phyloP scores from a whole-genome alignment of 2,888 invertebrate species.

The Neuroscelio doddi region DNA sequence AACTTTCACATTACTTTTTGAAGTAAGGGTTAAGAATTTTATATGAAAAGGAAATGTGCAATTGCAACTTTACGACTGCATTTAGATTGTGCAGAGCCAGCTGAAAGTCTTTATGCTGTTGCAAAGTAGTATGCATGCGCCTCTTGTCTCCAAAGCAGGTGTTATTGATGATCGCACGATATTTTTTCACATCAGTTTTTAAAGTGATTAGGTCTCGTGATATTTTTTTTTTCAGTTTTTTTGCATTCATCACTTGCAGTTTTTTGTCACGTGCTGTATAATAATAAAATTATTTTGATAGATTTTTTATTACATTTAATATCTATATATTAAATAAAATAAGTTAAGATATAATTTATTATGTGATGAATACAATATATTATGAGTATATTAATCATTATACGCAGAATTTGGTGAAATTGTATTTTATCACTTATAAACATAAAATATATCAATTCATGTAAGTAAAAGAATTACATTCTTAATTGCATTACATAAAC shows the following conservation, averaged over 20 bases:
- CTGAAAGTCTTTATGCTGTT: slow-evolving; percentile 76
- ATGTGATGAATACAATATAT: background rate
- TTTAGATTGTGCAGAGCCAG: slow-evolving; percentile 74
- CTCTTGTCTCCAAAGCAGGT: slow-evolving; percentile 77
- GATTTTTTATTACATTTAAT: too few species aligned
- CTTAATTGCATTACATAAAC: too few species aligned
- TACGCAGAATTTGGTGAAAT: too few species aligned
- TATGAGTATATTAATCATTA: slow-evolving; percentile 9
- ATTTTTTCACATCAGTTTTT: slow-evolving; percentile 75
- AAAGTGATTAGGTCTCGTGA: slow-evolving; percentile 76
- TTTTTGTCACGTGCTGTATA: slow-evolving; percentile 76
- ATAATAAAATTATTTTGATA: too few species aligned
- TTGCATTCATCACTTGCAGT: slow-evolving; percentile 76
- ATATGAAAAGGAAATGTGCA: background rate
- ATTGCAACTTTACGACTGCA: slow-evolving; percentile 62
- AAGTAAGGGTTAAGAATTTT: too few species aligned
- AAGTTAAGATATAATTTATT: slow-evolving; percentile 5
- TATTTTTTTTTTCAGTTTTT: slow-evolving; percentile 73
- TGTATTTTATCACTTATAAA: too few species aligned
- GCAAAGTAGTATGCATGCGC: slow-evolving; percentile 75
- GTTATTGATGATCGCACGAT: slow-evolving; percentile 76
- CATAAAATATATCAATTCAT: too few species aligned
- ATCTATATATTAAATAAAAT: too few species aligned
- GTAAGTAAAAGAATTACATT: too few species aligned
- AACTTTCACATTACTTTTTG: too few species aligned